A percentile compares a stretch with the other conserved stretches of the same genome.
Conservation (phyloP, 2,113 vertebrate genomes). For the Falcunculus frontatus region DNA sequence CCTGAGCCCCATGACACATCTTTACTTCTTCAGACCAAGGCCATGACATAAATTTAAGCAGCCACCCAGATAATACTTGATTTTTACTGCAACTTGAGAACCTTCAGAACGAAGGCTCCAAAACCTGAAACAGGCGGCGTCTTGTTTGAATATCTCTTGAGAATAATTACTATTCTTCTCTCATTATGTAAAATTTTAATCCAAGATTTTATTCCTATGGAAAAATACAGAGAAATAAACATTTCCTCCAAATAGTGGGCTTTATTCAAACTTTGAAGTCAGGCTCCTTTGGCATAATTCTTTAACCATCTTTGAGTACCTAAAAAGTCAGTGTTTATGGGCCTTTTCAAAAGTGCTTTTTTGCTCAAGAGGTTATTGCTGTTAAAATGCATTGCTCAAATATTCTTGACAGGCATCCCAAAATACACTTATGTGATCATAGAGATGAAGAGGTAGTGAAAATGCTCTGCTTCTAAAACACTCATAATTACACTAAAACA, state of each 20-base stretch:
- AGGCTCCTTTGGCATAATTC: not conserved
- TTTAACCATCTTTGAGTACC: not conserved
- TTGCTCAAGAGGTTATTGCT: conserved; percentile 6
- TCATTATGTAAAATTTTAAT: not conserved
- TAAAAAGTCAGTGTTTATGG: not conserved
- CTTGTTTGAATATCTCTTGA: not conserved
- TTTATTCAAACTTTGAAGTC: not conserved
- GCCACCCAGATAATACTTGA: not conserved
- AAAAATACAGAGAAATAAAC: not conserved
- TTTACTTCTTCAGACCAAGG: not conserved
- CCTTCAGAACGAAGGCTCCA: not conserved
- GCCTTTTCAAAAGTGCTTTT: not conserved
- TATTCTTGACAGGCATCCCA: conserved; percentile 11
- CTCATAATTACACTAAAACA: not conserved
- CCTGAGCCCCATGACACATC: not conserved
- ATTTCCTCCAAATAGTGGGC: not conserved
- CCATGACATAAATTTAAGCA: fast-evolving
- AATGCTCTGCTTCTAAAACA: not conserved
- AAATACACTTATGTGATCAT: not conserved
- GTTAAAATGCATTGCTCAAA: not conserved
- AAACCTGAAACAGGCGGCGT: not conserved
- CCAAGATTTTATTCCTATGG: not conserved
- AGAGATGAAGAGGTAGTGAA: not conserved
- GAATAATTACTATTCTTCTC: not conserved
- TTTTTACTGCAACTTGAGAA: not conserved